Evolutionary conservation across 1,140 invertebrate species (phyloP).

Genomic region (Drosophila takahashii): DNA sequence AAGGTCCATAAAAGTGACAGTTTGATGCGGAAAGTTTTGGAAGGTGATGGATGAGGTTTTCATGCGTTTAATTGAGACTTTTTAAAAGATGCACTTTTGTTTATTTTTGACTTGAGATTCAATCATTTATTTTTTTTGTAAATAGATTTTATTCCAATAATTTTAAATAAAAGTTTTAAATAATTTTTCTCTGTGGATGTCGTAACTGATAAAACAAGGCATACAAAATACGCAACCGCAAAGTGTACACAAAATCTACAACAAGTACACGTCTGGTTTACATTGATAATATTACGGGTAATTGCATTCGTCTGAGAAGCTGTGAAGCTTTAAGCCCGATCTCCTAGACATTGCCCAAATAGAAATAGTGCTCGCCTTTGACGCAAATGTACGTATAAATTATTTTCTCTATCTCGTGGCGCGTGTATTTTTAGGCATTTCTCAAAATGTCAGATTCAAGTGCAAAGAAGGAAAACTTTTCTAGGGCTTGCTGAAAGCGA

Average conservation of each 20-base stretch:
- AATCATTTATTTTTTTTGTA: not conserved
- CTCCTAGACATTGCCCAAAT: constrained; percentile 61
- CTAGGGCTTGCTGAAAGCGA: not conserved
- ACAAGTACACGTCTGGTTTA: constrained; percentile 50
- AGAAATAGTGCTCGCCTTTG: constrained; percentile 53
- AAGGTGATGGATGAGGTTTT: constrained; percentile 12
- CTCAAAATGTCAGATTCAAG: constrained; percentile 71
- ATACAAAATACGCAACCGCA: constrained; percentile 55
- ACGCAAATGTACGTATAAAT: constrained; percentile 42
- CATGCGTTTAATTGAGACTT: not conserved
- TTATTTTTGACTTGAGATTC: not conserved
- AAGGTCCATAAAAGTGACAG: constrained; percentile 7
- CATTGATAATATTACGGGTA: constrained; percentile 64
- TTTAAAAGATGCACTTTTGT: not conserved
- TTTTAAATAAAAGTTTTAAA: too few relatives aligned
- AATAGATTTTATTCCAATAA: too few relatives aligned
- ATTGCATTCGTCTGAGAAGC: constrained; percentile 22
- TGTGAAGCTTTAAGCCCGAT: constrained; percentile 32
- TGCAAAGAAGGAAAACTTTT: constrained; percentile 33
- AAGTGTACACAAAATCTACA: constrained; percentile 23
- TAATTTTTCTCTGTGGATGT: constrained; percentile 36
- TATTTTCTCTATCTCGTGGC: constrained; percentile 25
- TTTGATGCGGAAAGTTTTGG: not conserved
- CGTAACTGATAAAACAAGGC: constrained; percentile 42
- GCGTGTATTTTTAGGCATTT: constrained; percentile 44